Percentiles rank a stretch among this genome's conserved stretches.
Conservation (phyloP, 2,113 vertebrate species). For the Clarias macrocephalus region DNA sequence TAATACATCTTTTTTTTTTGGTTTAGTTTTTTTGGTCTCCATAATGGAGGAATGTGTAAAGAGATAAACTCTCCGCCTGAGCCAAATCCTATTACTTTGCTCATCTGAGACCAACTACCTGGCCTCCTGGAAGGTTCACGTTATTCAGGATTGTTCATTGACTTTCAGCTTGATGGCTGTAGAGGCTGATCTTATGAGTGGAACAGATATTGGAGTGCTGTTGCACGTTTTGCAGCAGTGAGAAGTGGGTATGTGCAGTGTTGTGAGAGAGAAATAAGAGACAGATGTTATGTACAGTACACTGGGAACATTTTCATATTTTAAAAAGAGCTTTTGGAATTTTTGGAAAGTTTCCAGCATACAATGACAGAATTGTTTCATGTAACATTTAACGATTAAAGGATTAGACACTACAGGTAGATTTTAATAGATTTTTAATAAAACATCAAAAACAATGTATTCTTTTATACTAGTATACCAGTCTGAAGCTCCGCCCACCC, state of each 20-base stretch:
- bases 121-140: constrained; percentile 24
- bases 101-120: constrained; percentile 33
- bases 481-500: neutral
- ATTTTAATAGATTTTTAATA: neutral
- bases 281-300: neutral
- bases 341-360: neutral
- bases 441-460: neutral
- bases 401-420: neutral
- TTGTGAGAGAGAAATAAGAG: neutral
- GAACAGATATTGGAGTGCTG: constrained; percentile 12
- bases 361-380: neutral
- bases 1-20: neutral
- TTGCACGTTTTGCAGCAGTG: neutral
- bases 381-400: neutral
- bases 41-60: constrained; percentile 24
- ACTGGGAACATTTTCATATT: neutral
- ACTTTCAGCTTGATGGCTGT: constrained; percentile 6
- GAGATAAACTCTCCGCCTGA: constrained; percentile 27
- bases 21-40: constrained; percentile 17
- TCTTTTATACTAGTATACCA: neutral
- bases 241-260: neutral
- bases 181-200: neutral
- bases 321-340: neutral
- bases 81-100: constrained; percentile 36
- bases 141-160: constrained; percentile 3